Evolutionary conservation across 2,113 vertebrate species (phyloP).

Genomic region (Sialia sialis): DNA sequence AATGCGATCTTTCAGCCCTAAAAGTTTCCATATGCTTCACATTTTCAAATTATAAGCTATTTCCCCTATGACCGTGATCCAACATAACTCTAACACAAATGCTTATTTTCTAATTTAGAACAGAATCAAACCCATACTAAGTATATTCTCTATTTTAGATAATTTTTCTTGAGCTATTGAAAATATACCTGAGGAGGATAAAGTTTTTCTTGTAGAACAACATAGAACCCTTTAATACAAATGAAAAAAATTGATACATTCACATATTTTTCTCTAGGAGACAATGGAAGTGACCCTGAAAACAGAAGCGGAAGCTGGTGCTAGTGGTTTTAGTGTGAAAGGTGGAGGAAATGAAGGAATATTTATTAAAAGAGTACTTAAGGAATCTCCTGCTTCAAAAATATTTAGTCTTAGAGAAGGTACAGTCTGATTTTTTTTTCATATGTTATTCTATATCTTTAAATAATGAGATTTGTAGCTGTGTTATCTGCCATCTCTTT

Average conservation of each 20-base stretch:
- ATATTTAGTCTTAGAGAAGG: slow-evolving; percentile 87
- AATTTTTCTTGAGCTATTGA: neutral
- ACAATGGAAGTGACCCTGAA: slow-evolving; percentile 79
- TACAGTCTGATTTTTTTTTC: slow-evolving; percentile 41
- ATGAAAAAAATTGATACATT: neutral
- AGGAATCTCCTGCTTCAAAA: slow-evolving; percentile 88
- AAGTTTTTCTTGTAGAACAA: neutral
- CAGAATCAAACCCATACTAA: neutral
- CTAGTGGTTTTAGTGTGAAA: slow-evolving; percentile 84
- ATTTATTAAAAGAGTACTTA: slow-evolving; percentile 87
- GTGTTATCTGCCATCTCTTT: neutral
- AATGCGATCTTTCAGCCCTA: neutral
- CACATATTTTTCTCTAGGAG: slow-evolving; percentile 40
- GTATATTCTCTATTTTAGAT: neutral
- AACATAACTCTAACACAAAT: neutral
- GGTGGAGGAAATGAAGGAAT: slow-evolving; percentile 90
- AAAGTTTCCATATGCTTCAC: neutral
- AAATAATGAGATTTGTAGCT: neutral
- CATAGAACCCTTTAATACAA: neutral
- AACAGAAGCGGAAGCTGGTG: slow-evolving; percentile 82
- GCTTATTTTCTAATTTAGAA: neutral
- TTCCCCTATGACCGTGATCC: neutral
- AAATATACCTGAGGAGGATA: neutral
- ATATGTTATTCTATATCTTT: neutral
- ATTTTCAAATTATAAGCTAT: neutral